phyloP scores from a whole-genome alignment of 2,888 invertebrate genomes.

The Tenthredo scrophulariae region DNA sequence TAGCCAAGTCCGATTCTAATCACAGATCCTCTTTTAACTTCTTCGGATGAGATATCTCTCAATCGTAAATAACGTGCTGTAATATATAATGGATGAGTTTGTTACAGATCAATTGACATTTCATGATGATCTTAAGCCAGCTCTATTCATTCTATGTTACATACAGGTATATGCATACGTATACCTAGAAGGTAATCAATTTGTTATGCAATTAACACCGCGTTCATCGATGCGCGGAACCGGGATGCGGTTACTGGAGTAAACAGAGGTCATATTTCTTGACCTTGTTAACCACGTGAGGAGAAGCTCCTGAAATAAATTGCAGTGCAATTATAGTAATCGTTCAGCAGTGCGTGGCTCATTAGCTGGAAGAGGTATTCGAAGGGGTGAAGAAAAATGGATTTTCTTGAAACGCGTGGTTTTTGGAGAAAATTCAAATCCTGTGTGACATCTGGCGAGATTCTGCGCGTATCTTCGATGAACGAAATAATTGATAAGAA shows the following conservation, averaged over 20 bases:
- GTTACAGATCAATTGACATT: not conserved
- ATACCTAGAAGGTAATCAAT: not conserved
- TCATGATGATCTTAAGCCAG: not conserved
- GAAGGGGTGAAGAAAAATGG: not conserved
- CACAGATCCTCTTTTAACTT: not conserved
- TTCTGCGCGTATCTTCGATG: not conserved
- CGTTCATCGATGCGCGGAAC: conserved; percentile 28
- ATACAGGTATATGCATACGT: not conserved
- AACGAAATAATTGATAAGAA: not conserved
- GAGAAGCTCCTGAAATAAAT: not conserved
- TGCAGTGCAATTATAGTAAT: not conserved
- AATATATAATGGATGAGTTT: not conserved
- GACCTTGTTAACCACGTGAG: conserved; percentile 32
- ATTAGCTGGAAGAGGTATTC: not conserved
- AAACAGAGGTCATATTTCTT: conserved; percentile 22
- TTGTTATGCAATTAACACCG: not conserved
- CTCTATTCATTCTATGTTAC: not conserved
- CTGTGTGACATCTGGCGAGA: not conserved
- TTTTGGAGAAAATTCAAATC: not conserved
- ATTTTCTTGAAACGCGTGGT: not conserved
- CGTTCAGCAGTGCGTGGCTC: not conserved
- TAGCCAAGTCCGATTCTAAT: not conserved
- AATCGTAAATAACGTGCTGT: not conserved
- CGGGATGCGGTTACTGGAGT: conserved; percentile 52
- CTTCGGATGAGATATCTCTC: not conserved